Percentiles rank a stretch among this genome's conserved stretches.
phyloP scores from a whole-genome alignment of 2,888 invertebrate species.

The Drosophila algonquin region DNA sequence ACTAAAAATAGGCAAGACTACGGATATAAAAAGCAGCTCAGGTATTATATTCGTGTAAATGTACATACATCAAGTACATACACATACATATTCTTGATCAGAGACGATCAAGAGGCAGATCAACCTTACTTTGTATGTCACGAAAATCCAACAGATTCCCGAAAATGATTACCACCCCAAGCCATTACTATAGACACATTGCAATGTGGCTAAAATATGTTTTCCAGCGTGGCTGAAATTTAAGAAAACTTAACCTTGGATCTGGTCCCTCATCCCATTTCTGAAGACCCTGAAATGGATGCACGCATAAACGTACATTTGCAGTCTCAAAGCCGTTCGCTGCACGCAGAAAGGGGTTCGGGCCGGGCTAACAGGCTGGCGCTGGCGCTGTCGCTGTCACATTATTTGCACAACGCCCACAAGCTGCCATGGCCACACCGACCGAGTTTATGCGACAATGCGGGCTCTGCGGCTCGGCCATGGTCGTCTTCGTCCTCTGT shows the following conservation, averaged over 20 bases:
- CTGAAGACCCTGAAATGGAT: not conserved
- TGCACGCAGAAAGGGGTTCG: conserved; percentile 2
- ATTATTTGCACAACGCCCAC: conserved; percentile 42
- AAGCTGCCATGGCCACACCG: conserved; percentile 27
- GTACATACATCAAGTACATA: too few species aligned
- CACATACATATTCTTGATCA: too few species aligned
- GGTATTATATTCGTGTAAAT: too few species aligned
- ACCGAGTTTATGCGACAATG: conserved; percentile 24
- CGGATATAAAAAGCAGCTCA: too few species aligned
- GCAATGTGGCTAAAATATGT: too few species aligned
- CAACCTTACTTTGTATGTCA: too few species aligned
- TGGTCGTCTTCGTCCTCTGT: not conserved
- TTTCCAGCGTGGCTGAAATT: too few species aligned
- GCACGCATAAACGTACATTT: conserved; percentile 24
- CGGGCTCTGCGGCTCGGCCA: not conserved
- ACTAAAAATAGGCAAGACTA: too few species aligned
- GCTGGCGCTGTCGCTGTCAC: conserved; percentile 32
- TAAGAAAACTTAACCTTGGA: not conserved
- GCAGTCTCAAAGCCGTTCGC: not conserved
- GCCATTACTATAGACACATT: too few species aligned
- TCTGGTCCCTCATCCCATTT: not conserved
- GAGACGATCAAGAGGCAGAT: too few species aligned
- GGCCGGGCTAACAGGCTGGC: conserved; percentile 42
- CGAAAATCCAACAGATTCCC: too few species aligned
- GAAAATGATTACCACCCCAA: too few species aligned